Conservation (phyloP, 2,888 invertebrate genomes). For the Limenitis arthemis region DNA sequence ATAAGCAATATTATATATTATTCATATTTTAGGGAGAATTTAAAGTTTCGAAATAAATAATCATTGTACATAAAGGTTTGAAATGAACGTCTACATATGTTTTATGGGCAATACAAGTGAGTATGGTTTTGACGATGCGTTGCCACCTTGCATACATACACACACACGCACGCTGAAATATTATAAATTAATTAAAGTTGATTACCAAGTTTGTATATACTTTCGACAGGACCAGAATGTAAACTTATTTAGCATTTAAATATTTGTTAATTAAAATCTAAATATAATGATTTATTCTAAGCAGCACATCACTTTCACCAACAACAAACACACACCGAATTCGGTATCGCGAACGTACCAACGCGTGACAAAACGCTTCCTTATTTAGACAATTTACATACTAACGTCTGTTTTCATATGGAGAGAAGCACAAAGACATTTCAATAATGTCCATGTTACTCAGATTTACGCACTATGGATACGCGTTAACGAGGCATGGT, state of each 20-base stretch:
- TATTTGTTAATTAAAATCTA: neutral
- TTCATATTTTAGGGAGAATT: no score
- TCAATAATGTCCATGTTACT: neutral
- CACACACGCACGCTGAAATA: no score
- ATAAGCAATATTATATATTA: no score
- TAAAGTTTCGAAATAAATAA: no score
- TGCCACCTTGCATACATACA: no score
- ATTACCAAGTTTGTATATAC: neutral
- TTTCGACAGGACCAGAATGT: neutral
- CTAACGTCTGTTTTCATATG: conserved; percentile 1
- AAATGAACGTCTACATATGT: no score
- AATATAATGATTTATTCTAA: conserved; percentile 22
- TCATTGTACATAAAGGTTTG: no score
- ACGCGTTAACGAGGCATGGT: no score
- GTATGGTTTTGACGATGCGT: no score
- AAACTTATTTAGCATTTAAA: neutral
- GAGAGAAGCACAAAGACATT: neutral
- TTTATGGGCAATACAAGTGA: no score
- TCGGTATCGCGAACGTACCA: conserved; percentile 21
- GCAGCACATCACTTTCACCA: conserved; percentile 39
- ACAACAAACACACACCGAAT: conserved; percentile 27
- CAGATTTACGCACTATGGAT: neutral
- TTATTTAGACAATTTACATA: conserved; percentile 31
- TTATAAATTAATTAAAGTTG: no score
- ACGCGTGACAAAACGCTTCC: conserved; percentile 31